A percentile compares a stretch with the other conserved stretches of the same genome.
Evolutionary conservation across 2,888 invertebrate genomes (phyloP).

Genomic region (Fragum whitleyi): DNA sequence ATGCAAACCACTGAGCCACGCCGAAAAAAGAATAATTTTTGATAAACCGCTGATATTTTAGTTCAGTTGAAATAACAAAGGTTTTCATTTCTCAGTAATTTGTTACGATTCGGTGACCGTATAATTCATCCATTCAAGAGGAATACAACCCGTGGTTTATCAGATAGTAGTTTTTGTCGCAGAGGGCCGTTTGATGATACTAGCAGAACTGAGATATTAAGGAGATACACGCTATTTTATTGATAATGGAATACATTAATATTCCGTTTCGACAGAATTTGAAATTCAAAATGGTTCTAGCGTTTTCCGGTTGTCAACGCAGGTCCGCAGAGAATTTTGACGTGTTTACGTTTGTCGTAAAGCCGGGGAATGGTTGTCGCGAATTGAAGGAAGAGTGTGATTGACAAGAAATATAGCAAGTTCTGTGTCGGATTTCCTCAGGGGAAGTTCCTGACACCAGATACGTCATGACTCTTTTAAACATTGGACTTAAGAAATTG

Average conservation of each 20-base stretch:
- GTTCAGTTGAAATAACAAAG: too few species aligned
- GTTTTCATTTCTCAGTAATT: not conserved
- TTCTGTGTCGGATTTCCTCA: slow-evolving; percentile 35
- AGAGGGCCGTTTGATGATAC: slow-evolving; percentile 14
- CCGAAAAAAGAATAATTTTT: too few species aligned
- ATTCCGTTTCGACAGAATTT: slow-evolving; percentile 51
- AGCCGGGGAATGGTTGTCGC: slow-evolving; percentile 42
- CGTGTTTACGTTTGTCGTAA: slow-evolving; percentile 62
- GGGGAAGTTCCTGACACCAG: slow-evolving; percentile 17
- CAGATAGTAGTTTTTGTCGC: slow-evolving; percentile 18
- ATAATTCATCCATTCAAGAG: slow-evolving; percentile 9
- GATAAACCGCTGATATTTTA: too few species aligned
- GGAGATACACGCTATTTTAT: slow-evolving; percentile 50
- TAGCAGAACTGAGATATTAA: slow-evolving; percentile 21
- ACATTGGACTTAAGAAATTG: too few species aligned
- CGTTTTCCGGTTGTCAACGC: slow-evolving; percentile 59
- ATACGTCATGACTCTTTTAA: slow-evolving; percentile 31
- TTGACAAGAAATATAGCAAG: slow-evolving; percentile 56
- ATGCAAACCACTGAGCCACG: too few species aligned
- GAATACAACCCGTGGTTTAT: slow-evolving; percentile 5
- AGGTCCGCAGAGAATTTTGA: slow-evolving; percentile 63
- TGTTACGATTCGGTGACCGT: not conserved
- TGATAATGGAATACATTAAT: slow-evolving; percentile 55
- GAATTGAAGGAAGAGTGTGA: slow-evolving; percentile 43
- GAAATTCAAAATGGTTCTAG: slow-evolving; percentile 56